These are phyloP conservation scores for Rotaria magnacalcarata DNA, from an alignment of 2,888 invertebrate genomes.

Conservation along the genomic window DNA sequence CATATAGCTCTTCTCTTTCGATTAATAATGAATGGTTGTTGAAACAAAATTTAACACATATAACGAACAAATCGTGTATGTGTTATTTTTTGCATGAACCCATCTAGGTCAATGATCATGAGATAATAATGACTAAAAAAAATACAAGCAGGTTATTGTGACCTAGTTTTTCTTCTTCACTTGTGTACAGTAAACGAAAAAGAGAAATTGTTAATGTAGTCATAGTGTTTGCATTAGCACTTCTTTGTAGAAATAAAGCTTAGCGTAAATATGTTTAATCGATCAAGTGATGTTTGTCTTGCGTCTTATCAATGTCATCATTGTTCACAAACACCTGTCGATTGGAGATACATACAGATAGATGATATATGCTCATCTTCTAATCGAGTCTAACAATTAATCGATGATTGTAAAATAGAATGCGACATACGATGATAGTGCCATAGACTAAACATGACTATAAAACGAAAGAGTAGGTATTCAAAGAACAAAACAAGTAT, in stretches of 20 bases:
- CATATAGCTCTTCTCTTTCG: background rate
- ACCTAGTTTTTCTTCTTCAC: background rate
- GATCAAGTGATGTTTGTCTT: background rate
- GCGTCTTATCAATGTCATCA: background rate
- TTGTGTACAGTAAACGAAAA: background rate
- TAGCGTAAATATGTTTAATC: background rate
- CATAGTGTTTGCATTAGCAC: background rate
- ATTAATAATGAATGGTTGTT: background rate
- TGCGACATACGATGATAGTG: background rate
- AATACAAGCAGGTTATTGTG: background rate
- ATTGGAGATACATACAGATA: background rate
- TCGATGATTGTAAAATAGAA: background rate
- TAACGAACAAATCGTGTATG: background rate
- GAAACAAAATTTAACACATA: background rate
- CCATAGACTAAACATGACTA: background rate
- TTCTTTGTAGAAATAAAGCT: background rate
- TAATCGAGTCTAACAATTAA: background rate
- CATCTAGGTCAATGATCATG: constrained; percentile 1
- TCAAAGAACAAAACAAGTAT: background rate
- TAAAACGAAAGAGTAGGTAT: background rate
- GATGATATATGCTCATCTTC: background rate
- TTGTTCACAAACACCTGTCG: background rate
- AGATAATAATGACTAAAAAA: background rate
- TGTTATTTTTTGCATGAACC: background rate
- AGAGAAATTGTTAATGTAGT: background rate